These are phyloP conservation scores for Empis stercorea DNA, from an alignment of 2,888 invertebrate species.

Conservation along the genomic window DNA sequence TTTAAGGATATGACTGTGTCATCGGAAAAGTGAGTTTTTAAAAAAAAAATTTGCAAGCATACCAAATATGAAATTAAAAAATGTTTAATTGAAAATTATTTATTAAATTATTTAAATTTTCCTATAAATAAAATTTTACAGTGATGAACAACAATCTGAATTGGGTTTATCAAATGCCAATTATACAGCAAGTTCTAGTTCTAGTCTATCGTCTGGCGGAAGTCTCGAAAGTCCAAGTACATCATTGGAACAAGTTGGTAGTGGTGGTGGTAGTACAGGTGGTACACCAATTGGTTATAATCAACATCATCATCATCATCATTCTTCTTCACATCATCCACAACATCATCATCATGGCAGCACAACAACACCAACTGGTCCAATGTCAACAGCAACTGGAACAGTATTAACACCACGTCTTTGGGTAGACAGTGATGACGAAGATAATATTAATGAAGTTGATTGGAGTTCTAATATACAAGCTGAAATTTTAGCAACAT, in stretches of 20 bases:
- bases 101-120: not conserved
- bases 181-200: slow-evolving; percentile 57
- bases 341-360: slow-evolving; percentile 22
- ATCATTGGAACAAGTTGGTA: slow-evolving; percentile 53
- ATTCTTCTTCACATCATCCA: slow-evolving; percentile 18
- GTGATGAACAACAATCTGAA: slow-evolving; percentile 51
- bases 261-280: slow-evolving; percentile 16
- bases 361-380: slow-evolving; percentile 12
- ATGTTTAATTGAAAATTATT: not conserved
- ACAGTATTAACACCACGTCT: slow-evolving; percentile 12
- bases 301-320: slow-evolving; percentile 13
- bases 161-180: slow-evolving; percentile 40
- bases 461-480: slow-evolving; percentile 68
- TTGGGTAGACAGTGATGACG: slow-evolving; percentile 25
- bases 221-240: slow-evolving; percentile 59
- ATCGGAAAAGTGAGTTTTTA: not conserved
- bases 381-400: slow-evolving; percentile 17
- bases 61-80: not conserved
- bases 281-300: not conserved
- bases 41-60: not conserved
- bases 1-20: slow-evolving; percentile 23
- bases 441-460: slow-evolving; percentile 52
- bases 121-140: slow-evolving; percentile 38
- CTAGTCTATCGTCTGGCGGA: slow-evolving; percentile 36
- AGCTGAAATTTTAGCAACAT: slow-evolving; percentile 55